Evolutionary conservation across 2,888 invertebrate species (phyloP), one percentile per base, ranked within the genome.

Genomic region (Hirtodrosophila cameraria): DNA sequence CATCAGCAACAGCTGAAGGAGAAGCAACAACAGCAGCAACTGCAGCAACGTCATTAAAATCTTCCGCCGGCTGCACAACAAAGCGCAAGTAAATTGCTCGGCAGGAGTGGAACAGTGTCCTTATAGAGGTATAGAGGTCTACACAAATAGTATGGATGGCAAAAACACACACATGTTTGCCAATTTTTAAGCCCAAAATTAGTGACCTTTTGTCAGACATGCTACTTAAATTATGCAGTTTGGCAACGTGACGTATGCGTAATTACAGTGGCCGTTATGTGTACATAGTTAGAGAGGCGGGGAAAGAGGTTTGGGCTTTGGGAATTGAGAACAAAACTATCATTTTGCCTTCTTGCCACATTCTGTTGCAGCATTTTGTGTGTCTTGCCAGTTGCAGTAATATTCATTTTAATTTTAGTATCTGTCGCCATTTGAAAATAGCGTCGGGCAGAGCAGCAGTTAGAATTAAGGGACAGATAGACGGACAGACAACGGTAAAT

Each of bases 361-460:
- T 35, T 28, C 35, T 50, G 41, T 23, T 20, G 12, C 23, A 9
- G 27, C 23, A 6, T 36, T 23, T 2, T 6, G 11, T 27, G 36
- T 27, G 43, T 15, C 55, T 38, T 57, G 43, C 45, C 46, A 45
- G 25, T 43, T 72, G 75, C 75, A 60, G 65, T 60, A 65, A 84
- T 81, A 83, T 73, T 64, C 81, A 74, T 75, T 78, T 75, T 70
- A 80, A 84, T 81, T 80, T 75, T 52, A 70, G 75, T 64, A 68
- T 75, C 62, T 73, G 70, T 65, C 79, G 75, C 48, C 62, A 65
- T 70, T 70, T 59, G 57, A 60, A 67, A 62, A 52, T 36, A 63
- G 38, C 41, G 27, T 15, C 8, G 13, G 33, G 43, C 45, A 15
- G 15, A n/a, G n/a, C n/a, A n/a, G n/a, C n/a, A n/a, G n/a, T n/a